phyloP scores from a whole-genome alignment of 2,888 invertebrate genomes.

The Spodoptera picta region DNA sequence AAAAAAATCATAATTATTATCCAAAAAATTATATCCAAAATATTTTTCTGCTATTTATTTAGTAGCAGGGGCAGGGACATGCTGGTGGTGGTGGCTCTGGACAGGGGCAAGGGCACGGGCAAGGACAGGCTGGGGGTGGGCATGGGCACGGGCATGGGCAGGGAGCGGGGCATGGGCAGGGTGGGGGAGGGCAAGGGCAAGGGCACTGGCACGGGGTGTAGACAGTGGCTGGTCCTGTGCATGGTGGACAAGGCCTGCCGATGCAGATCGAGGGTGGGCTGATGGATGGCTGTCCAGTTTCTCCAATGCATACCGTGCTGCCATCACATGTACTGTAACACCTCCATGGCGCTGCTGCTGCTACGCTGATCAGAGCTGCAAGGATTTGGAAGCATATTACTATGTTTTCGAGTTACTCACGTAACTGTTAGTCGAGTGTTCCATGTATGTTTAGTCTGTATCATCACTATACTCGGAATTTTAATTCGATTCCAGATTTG shows the following conservation, averaged over 20 bases:
- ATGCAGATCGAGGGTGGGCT: slow-evolving; percentile 66
- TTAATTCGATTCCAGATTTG: too few relatives aligned
- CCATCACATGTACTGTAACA: slow-evolving; percentile 68
- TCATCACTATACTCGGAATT: too few relatives aligned
- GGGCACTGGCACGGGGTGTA: slow-evolving; percentile 63
- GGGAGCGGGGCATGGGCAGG: slow-evolving; percentile 4
- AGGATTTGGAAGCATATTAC: neutral
- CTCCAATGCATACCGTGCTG: slow-evolving; percentile 67
- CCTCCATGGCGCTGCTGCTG: slow-evolving; percentile 74
- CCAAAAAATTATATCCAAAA: slow-evolving; percentile 12
- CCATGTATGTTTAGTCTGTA: too few relatives aligned
- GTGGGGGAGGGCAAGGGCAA: slow-evolving; percentile 27
- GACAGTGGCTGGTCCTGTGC: slow-evolving; percentile 65
- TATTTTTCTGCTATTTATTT: neutral
- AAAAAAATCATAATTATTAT: slow-evolving; percentile 11
- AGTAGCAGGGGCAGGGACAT: slow-evolving; percentile 29
- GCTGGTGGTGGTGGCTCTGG: slow-evolving; percentile 26
- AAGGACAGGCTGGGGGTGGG: slow-evolving; percentile 15
- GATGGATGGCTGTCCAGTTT: slow-evolving; percentile 62
- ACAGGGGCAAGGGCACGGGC: slow-evolving; percentile 19
- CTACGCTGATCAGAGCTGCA: slow-evolving; percentile 69
- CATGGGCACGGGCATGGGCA: slow-evolving; percentile 27
- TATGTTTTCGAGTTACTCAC: too few relatives aligned
- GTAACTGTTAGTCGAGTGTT: too few relatives aligned
- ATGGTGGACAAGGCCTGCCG: slow-evolving; percentile 61